Conservation (phyloP, 2,888 invertebrate species). For the Mimas tiliae region DNA sequence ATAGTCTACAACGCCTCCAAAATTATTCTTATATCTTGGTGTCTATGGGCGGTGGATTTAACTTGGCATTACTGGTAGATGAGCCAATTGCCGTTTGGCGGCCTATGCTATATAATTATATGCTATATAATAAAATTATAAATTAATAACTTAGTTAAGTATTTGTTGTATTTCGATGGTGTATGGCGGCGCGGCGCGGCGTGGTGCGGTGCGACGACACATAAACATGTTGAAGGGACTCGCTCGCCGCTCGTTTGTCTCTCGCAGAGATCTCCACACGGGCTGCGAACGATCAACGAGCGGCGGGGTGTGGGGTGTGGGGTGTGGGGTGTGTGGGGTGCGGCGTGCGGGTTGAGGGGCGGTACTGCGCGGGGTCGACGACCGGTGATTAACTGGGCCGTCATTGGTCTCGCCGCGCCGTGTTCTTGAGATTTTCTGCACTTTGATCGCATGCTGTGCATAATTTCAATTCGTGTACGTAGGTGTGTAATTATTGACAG, state of each 20-base stretch:
- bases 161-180: too few species aligned
- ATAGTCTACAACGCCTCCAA: too few species aligned
- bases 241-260: neutral
- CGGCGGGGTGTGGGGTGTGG: constrained; percentile 12
- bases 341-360: too few species aligned
- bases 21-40: too few species aligned
- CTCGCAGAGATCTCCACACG: neutral
- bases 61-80: too few species aligned
- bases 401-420: neutral
- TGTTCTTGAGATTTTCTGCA: constrained; percentile 3
- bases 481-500: too few species aligned
- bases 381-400: constrained; percentile 21
- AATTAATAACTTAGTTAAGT: too few species aligned
- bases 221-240: neutral
- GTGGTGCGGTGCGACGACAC: neutral
- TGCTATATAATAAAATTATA: too few species aligned
- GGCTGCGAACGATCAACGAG: neutral
- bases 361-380: neutral
- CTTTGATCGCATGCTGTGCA: neutral
- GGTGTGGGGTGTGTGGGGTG: constrained; percentile 8
- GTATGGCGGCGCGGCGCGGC: neutral
- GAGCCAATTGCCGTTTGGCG: too few species aligned
- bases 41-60: too few species aligned
- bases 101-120: too few species aligned
- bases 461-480: neutral